Evolutionary conservation across 2,888 invertebrate species (phyloP).

Genomic region (Tipula helvola): DNA sequence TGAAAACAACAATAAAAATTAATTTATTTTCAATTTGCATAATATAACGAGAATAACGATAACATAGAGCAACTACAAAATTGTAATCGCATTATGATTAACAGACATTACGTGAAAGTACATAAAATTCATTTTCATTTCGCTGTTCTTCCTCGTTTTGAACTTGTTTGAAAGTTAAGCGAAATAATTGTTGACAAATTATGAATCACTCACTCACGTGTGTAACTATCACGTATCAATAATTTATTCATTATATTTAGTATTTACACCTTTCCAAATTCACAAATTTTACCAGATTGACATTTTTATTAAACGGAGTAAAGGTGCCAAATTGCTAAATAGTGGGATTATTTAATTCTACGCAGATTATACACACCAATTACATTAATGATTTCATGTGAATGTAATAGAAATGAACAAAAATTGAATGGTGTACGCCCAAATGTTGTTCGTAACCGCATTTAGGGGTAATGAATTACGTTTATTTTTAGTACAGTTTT

Average conservation of each 20-base stretch:
- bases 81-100: not conserved
- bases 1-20: too few species aligned
- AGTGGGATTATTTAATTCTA: not conserved
- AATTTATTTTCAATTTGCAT: too few species aligned
- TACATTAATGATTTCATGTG: too few species aligned
- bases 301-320: not conserved
- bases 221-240: not conserved
- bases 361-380: too few species aligned
- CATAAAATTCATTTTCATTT: not conserved
- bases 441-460: not conserved
- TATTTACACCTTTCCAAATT: not conserved
- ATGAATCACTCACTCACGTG: not conserved
- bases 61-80: not conserved
- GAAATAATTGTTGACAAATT: not conserved
- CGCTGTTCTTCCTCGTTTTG: not conserved
- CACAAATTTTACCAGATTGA: not conserved
- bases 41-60: not conserved
- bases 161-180: not conserved
- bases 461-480: not conserved
- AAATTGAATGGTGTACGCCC: not conserved
- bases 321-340: not conserved
- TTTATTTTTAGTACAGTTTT: not conserved
- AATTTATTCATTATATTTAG: not conserved
- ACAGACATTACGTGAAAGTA: not conserved
- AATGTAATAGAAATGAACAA: not conserved